phyloP scores from a whole-genome alignment of 2,113 vertebrate species.

The Triplophysa dalaica region DNA sequence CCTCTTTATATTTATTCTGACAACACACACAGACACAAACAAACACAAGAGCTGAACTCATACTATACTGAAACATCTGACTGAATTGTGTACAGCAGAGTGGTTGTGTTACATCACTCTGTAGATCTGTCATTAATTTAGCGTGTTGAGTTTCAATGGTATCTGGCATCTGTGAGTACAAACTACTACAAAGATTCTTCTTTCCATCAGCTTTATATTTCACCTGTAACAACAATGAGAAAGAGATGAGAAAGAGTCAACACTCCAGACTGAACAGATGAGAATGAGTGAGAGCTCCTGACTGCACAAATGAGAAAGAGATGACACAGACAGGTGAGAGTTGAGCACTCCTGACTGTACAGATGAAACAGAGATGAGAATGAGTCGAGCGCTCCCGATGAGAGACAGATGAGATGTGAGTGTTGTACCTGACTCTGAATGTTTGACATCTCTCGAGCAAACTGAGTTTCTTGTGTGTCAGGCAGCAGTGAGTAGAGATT shows the following conservation, averaged over 20 bases:
- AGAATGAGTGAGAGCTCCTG: background rate
- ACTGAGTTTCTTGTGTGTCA: slow-evolving; percentile 84
- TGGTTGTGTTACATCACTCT: slow-evolving; percentile 46
- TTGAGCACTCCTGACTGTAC: too few relatives aligned
- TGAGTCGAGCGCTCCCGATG: background rate
- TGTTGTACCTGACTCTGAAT: slow-evolving; percentile 85
- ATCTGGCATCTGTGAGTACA: slow-evolving; percentile 52
- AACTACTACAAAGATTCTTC: slow-evolving; percentile 40
- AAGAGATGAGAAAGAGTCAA: background rate
- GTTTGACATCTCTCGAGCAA: slow-evolving; percentile 80
- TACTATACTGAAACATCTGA: background rate
- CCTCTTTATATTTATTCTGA: slow-evolving; percentile 50
- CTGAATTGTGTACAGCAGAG: too few relatives aligned
- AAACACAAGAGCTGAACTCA: background rate
- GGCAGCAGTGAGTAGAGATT: slow-evolving; percentile 85
- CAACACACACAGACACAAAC: background rate
- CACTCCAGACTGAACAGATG: too few relatives aligned
- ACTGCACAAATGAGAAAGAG: too few relatives aligned
- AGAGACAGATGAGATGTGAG: background rate
- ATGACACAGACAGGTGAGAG: too few relatives aligned
- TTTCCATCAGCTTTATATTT: slow-evolving; percentile 51
- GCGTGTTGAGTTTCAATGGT: slow-evolving; percentile 46
- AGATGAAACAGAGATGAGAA: too few relatives aligned
- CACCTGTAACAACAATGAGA: slow-evolving; percentile 38
- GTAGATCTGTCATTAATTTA: slow-evolving; percentile 36